Conservation (phyloP, 2,797 vertebrate genomes). For the Onychomys arenicola region DNA sequence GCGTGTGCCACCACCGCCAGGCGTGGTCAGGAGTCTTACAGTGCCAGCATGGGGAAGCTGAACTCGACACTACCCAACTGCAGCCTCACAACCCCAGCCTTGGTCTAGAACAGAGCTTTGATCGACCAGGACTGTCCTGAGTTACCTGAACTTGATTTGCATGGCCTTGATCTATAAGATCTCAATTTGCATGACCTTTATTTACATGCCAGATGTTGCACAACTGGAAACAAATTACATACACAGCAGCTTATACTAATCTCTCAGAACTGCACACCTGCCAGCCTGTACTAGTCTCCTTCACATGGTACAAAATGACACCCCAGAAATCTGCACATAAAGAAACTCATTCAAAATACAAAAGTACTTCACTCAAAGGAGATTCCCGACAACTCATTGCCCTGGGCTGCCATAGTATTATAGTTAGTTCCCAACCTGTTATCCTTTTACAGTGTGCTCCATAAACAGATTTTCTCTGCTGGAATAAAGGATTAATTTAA, state of each 20-base stretch:
- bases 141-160: neutral
- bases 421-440: neutral
- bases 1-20: no score
- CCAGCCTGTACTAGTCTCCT: neutral
- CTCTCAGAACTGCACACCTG: neutral
- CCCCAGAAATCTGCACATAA: neutral
- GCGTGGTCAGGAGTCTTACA: neutral
- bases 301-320: neutral
- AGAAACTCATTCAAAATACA: neutral
- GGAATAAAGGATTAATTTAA: neutral
- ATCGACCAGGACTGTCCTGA: neutral
- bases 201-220: neutral
- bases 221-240: neutral
- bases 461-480: neutral
- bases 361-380: neutral
- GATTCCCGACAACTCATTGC: neutral
- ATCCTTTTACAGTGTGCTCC: neutral
- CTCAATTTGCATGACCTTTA: neutral
- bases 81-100: neutral
- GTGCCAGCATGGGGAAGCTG: neutral
- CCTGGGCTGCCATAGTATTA: neutral
- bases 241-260: neutral
- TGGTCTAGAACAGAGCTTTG: neutral
- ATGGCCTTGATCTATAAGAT: neutral
- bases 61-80: neutral